Percentiles rank a stretch among this genome's conserved stretches.
These are phyloP conservation scores for Arenaria interpres DNA, from an alignment of 2,113 vertebrate genomes.

Conservation along the genomic window DNA sequence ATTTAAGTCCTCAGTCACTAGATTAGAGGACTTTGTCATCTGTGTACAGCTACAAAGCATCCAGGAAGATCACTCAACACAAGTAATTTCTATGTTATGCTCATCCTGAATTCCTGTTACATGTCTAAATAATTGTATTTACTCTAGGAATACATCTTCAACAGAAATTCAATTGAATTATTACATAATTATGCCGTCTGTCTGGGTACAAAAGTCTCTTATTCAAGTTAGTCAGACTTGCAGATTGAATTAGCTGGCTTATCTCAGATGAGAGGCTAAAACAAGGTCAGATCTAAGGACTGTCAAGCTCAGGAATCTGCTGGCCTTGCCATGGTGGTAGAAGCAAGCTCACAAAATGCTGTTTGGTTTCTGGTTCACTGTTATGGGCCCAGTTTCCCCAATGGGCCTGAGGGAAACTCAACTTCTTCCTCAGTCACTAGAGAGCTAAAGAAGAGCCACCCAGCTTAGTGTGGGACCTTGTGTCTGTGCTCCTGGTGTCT, in stretches of 20 bases:
- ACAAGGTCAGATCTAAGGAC: background rate
- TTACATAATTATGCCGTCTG: rapidly evolving
- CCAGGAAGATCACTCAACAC: background rate
- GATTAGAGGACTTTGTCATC: background rate
- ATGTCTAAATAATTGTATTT: background rate
- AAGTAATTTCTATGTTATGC: background rate
- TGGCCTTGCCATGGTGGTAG: background rate
- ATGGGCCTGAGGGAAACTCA: rapidly evolving
- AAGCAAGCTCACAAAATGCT: background rate
- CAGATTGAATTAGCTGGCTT: background rate
- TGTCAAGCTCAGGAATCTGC: background rate
- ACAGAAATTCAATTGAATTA: background rate
- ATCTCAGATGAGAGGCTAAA: background rate
- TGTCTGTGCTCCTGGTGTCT: background rate
- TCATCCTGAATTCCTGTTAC: background rate
- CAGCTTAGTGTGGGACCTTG: background rate
- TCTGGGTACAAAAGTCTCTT: background rate
- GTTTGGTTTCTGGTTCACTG: background rate
- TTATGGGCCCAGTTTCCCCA: background rate
- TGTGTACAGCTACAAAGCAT: background rate
- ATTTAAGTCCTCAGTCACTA: background rate
- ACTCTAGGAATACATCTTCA: background rate
- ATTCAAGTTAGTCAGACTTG: background rate
- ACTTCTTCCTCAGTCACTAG: background rate
- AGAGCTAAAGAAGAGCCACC: background rate